Conservation (phyloP, 2,888 invertebrate genomes). For the Oligia latruncula region DNA sequence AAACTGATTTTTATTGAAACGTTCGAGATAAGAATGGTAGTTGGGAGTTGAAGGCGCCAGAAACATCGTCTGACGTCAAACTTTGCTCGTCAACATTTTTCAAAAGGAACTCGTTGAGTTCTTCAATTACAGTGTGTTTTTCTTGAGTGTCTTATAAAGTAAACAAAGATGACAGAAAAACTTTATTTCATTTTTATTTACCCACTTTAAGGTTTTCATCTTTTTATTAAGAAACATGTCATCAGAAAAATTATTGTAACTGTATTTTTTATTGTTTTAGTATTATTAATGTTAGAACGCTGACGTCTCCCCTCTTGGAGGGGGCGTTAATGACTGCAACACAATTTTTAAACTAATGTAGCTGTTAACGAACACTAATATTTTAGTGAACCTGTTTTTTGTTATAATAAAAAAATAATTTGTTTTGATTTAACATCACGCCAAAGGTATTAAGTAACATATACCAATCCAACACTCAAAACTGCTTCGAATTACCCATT, state of each 20-base stretch:
- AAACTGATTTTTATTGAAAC: conserved; percentile 68
- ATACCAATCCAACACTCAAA: not conserved
- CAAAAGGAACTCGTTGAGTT: conserved; percentile 42
- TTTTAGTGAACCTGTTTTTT: not conserved
- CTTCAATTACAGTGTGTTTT: conserved; percentile 18
- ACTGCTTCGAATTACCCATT: not conserved
- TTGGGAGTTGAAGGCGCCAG: conserved; percentile 62
- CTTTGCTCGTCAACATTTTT: conserved; percentile 64
- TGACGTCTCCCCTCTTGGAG: not conserved
- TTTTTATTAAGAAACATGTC: not conserved
- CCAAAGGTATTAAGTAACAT: not conserved
- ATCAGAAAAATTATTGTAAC: not conserved
- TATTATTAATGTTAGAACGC: not conserved
- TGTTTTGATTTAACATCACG: not conserved
- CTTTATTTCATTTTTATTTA: not conserved
- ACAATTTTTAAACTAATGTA: not conserved
- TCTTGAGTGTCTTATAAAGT: not conserved
- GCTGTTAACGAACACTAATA: not conserved
- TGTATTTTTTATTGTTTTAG: not conserved
- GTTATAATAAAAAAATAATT: not conserved
- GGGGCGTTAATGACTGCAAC: not conserved
- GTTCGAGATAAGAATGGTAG: conserved; percentile 63
- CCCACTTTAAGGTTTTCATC: not conserved
- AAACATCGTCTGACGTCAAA: conserved; percentile 51
- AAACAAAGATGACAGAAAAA: not conserved